These are phyloP conservation scores for Esperia sulphurella DNA, from an alignment of 2,888 invertebrate species.

Conservation along the genomic window DNA sequence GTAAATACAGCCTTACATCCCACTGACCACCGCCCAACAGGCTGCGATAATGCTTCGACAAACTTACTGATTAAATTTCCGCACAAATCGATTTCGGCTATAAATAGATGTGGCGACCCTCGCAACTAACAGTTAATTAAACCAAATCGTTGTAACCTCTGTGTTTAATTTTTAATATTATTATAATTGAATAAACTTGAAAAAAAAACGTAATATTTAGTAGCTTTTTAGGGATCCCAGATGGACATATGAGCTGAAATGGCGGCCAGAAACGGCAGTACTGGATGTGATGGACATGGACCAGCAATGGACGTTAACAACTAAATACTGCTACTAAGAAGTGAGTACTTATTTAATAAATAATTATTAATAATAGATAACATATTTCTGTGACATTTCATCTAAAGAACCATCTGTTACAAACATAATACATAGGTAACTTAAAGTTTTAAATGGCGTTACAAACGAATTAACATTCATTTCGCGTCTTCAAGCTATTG, in stretches of 20 bases:
- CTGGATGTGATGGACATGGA: too few species aligned
- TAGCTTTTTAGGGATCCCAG: too few species aligned
- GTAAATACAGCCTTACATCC: slow-evolving; percentile 8
- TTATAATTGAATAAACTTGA: too few species aligned
- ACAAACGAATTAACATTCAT: slow-evolving; percentile 53
- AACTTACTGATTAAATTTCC: slow-evolving; percentile 51
- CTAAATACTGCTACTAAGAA: too few species aligned
- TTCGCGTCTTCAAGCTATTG: slow-evolving; percentile 44
- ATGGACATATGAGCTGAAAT: too few species aligned
- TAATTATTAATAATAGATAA: too few species aligned
- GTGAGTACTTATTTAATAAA: too few species aligned
- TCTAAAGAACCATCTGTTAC: neutral
- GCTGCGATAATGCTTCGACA: slow-evolving; percentile 32
- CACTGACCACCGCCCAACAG: slow-evolving; percentile 24
- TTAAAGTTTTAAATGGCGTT: slow-evolving; percentile 11
- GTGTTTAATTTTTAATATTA: too few species aligned
- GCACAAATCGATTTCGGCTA: slow-evolving; percentile 34
- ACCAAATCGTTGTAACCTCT: neutral
- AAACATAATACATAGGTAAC: neutral
- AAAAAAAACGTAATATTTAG: too few species aligned
- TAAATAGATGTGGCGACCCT: slow-evolving; percentile 11
- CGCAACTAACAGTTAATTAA: neutral
- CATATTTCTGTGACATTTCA: neutral
- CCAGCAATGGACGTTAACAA: too few species aligned
- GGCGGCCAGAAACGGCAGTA: too few species aligned